Conservation (phyloP, 1,140 invertebrate species). For the Thaumetopoea pityocampa region DNA sequence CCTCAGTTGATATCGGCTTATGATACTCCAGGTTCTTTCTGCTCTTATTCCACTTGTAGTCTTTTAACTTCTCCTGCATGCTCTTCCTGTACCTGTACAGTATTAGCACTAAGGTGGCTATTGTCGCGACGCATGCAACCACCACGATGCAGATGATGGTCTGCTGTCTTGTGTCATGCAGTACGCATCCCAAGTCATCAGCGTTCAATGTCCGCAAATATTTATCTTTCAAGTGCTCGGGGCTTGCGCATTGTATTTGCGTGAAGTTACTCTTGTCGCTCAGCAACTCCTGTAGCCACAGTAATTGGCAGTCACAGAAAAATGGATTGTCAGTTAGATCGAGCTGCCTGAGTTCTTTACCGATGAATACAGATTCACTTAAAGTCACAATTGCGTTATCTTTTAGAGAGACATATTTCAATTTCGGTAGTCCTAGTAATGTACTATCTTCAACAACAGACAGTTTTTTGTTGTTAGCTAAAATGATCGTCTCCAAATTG, state of each 20-base stretch:
- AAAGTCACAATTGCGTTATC: slow-evolving; percentile 87
- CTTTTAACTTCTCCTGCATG: slow-evolving; percentile 87
- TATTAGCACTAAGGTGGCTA: slow-evolving; percentile 82
- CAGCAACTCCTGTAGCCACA: slow-evolving; percentile 88
- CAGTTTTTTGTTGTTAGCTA: slow-evolving; percentile 87
- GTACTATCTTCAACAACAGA: slow-evolving; percentile 83
- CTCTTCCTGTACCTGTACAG: slow-evolving; percentile 86
- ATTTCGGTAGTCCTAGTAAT: slow-evolving; percentile 85
- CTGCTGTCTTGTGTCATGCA: slow-evolving; percentile 84
- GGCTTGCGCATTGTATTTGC: slow-evolving; percentile 84
- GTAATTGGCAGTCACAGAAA: slow-evolving; percentile 86
- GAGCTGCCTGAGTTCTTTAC: slow-evolving; percentile 84
- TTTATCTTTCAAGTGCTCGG: slow-evolving; percentile 82
- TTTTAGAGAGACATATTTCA: slow-evolving; percentile 84
- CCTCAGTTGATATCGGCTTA: slow-evolving; percentile 90
- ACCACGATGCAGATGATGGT: slow-evolving; percentile 85
- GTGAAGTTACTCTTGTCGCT: slow-evolving; percentile 82
- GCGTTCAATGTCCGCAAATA: slow-evolving; percentile 81
- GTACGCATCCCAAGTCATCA: slow-evolving; percentile 88
- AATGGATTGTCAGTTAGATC: slow-evolving; percentile 90
- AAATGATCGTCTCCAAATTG: slow-evolving; percentile 85
- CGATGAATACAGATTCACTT: slow-evolving; percentile 85
- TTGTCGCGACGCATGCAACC: slow-evolving; percentile 80
- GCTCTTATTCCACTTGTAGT: slow-evolving; percentile 88
- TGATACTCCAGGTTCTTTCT: slow-evolving; percentile 91